Evolutionary conservation across 2,113 vertebrate genomes (phyloP).

Genomic region (Embiotoca jacksoni): DNA sequence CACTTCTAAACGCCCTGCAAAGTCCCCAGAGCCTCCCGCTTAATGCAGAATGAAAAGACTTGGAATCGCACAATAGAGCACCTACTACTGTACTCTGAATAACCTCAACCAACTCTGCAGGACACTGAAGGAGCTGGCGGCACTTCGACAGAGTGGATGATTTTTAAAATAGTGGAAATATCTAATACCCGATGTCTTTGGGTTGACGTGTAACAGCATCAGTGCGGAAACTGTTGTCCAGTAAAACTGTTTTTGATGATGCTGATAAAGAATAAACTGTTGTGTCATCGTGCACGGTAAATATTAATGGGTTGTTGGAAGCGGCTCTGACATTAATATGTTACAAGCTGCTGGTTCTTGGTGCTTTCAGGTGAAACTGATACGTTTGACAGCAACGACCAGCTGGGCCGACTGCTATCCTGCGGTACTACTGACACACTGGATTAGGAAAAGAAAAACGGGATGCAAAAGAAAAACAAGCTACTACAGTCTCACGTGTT

Average conservation of each 20-base stretch:
- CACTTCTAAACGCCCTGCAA: conserved; percentile 49
- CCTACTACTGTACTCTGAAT: conserved; percentile 46
- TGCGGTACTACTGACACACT: conserved; percentile 36
- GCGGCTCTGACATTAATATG: conserved; percentile 25
- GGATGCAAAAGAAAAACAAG: conserved; percentile 15
- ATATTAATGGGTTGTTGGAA: conserved; percentile 41
- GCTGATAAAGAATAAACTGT: conserved; percentile 17
- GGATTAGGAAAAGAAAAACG: conserved; percentile 34
- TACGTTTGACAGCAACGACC: conserved; percentile 50
- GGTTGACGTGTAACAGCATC: conserved; percentile 36
- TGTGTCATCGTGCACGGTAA: conserved; percentile 16
- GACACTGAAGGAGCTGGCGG: conserved; percentile 18
- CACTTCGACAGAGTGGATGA: conserved; percentile 21
- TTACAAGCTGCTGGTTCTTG: conserved; percentile 44
- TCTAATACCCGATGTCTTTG: neutral
- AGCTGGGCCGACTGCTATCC: conserved; percentile 37
- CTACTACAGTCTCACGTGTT: neutral
- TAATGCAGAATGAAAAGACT: conserved; percentile 47
- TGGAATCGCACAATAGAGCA: conserved; percentile 19
- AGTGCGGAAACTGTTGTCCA: conserved; percentile 8
- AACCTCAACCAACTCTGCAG: conserved; percentile 41
- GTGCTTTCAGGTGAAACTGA: conserved; percentile 30
- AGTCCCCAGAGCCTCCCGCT: conserved; percentile 38
- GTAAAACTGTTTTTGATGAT: conserved; percentile 26
- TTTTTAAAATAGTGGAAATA: conserved; percentile 32